Base-by-base conservation (phyloP, 2,888 invertebrate genomes). In the Cyclophora albipunctata region DNA sequence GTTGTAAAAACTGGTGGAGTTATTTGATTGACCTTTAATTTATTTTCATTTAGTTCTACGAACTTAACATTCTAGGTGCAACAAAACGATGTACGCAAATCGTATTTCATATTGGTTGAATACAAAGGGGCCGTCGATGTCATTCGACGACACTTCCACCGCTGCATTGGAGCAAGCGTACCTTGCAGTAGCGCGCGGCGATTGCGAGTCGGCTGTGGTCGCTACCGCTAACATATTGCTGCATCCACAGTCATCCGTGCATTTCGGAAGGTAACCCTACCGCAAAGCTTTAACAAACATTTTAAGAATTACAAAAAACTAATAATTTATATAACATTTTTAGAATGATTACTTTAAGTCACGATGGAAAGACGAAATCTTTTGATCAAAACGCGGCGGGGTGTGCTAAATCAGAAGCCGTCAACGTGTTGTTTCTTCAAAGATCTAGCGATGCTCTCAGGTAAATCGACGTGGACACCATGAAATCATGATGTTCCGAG, bases 331-430 rank as follows among this genome's bases (percentile, higher is more conserved):
- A 20, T 20, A 1, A 1, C 2, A 43, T 43, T 43, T 33, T 4
- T 43, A 77, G 76, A 53, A 50, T 59, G 4, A 57, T 66, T 35
- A 55, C 52, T 3, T 77, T 97, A 3, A 93, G 95, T n/a, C 73
- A 84, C 0, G 94, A 96, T 59, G 97, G 97, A 0, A 90, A 90
- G 55, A 97, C 96, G 66, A 95, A 94, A 66, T 93, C 94, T 0
- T 98, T 97, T 72, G 97, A 97, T 72, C 90, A 91, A 34, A 87
- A 91, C 45, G 94, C 92, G 2, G 87, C 92, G 61, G 96, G 96
- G 0, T 66, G 93, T 62, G 91, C 91, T 0, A 89, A 94, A 45
- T 92, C 94, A 43, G 96, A 96, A 78, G 91, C 93, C 0, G 76
- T 94, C 3, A 90, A 89, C 45, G 90, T 91, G 1, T 59, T 95